Evolutionary conservation across 2,113 vertebrate genomes (phyloP), one percentile per base, ranked within the genome.

Genomic region (Calcarius ornatus): DNA sequence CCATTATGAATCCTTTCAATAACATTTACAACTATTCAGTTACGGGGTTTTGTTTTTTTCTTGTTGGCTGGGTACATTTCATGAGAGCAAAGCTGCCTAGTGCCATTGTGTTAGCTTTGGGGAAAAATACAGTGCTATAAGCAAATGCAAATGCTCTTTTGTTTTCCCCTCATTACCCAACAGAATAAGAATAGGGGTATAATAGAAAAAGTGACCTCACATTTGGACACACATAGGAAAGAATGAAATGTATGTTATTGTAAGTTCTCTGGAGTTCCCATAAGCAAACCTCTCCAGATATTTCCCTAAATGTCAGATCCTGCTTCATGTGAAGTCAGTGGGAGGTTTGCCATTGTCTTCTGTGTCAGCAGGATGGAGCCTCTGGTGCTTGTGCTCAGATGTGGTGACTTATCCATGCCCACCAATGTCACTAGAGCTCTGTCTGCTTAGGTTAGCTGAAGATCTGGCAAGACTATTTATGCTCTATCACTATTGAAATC

Each of bases 141-240:
- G 91, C 68, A 95, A 92, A 95, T 78, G 92, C 80, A 88, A 87
- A 86, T 14, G 23, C 25, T 64, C 85, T 92, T 96, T 90, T 96
- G 57, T 94, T 87, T 89, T 92, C 38, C 70, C 37, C 33, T 92
- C 65, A 72, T 86, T 79, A 87, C 19, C 51, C 90, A 57, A 60
- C 19, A 96, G 43, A 40, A 93, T 85, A 91, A 92, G 88, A 96
- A 95, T 76, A 70, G 11, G 73, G 35, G 9, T 66, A 56, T 96
- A 96, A 95, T 86, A 92, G 31, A 96, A 86, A 53, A 95, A 96
- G 86, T 91, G 31, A 88, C 78, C 81, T 92, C 78, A 96, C 54
- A 92, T 83, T 92, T 87, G 72, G 63, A 90, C 66, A 53, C 14
- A 40, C 48, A 81, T 66, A 91, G 90, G 38, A 92, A 96, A 93